Evolutionary conservation across 2,113 vertebrate genomes (phyloP).

Genomic region (Lepidothrix coronata): DNA sequence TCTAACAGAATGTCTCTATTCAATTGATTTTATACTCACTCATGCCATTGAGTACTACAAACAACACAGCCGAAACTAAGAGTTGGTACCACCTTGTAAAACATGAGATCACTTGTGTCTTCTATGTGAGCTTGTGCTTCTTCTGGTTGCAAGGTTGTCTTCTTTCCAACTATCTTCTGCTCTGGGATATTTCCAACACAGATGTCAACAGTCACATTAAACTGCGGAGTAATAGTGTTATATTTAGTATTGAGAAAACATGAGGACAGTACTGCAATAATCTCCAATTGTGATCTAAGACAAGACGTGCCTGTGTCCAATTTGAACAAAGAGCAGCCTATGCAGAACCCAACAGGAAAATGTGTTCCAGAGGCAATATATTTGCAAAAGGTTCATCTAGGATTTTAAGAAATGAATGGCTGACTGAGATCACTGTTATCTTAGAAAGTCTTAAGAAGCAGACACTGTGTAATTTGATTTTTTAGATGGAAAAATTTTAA

Average conservation of each 20-base stretch:
- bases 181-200: not conserved
- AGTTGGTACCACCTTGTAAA: not conserved
- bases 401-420: slow-evolving; percentile 4
- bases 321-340: not conserved
- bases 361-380: not conserved
- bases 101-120: not conserved
- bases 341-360: accelerated
- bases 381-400: slow-evolving; percentile 14
- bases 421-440: not conserved
- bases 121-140: not conserved
- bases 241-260: not conserved
- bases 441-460: not conserved
- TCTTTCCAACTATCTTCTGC: not conserved
- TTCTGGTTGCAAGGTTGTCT: not conserved
- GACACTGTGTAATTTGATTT: slow-evolving; percentile 12
- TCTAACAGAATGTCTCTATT: not conserved
- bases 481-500: slow-evolving; percentile 11
- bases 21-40: not conserved
- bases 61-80: not conserved
- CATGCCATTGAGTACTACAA: not conserved
- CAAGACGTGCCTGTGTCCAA: not conserved
- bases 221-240: not conserved
- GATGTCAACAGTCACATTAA: not conserved
- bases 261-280: not conserved
- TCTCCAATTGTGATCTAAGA: not conserved